A percentile compares a stretch with the other conserved stretches of the same genome.
phyloP scores from a whole-genome alignment of 2,113 vertebrate species.

The Delphinapterus leucas region DNA sequence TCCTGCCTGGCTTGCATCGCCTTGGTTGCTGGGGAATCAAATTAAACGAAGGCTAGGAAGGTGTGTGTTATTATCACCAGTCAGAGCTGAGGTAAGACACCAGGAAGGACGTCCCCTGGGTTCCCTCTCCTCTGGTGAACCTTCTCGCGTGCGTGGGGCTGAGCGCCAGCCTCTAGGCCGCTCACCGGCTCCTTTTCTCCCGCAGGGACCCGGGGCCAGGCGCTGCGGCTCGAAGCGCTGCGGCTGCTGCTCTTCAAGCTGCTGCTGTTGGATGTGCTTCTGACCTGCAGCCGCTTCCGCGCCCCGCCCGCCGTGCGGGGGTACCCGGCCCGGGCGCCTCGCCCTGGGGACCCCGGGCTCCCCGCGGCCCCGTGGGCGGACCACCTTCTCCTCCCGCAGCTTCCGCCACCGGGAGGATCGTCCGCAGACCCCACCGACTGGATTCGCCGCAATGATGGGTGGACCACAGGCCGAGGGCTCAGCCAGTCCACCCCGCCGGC shows the following conservation, averaged over 20 bases:
- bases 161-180: not conserved
- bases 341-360: not conserved
- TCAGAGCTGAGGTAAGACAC: not conserved
- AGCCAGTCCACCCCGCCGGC: not conserved
- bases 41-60: not conserved
- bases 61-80: not conserved
- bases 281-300: conserved; percentile 74
- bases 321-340: rapidly evolving
- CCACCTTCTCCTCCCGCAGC: not conserved
- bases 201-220: not conserved
- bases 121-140: not conserved
- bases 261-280: conserved; percentile 70
- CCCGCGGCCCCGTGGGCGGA: rapidly evolving
- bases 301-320: not conserved
- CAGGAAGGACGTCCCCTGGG: not conserved
- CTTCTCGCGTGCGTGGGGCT: too few species aligned
- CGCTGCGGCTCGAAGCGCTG: conserved; percentile 49
- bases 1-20: not conserved
- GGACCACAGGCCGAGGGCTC: not conserved
- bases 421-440: rapidly evolving
- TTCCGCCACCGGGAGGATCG: not conserved
- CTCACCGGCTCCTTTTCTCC: rapidly evolving
- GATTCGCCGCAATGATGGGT: rapidly evolving
- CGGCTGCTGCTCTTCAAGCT: conserved; percentile 81
- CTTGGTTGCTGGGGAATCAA: not conserved